Percentiles rank a stretch among this genome's conserved stretches.
Evolutionary conservation across 2,797 vertebrate genomes (phyloP).

Genomic region (Chaetophractus vellerosus): DNA sequence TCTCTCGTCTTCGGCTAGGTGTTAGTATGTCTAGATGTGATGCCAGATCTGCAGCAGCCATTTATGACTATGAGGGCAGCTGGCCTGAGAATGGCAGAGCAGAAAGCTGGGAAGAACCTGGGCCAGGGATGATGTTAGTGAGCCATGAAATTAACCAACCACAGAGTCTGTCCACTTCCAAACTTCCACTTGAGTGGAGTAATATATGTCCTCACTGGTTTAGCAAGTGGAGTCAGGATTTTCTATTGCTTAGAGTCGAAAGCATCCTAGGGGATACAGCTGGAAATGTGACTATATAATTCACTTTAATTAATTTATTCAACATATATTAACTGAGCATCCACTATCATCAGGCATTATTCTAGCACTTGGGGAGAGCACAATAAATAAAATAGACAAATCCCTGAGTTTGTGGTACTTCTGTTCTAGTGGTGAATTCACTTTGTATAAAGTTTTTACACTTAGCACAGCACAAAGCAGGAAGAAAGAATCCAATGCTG

Average conservation of each 20-base stretch:
- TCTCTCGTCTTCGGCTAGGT: neutral
- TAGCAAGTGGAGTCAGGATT: neutral
- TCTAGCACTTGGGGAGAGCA: constrained; percentile 20
- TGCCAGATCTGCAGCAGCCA: neutral
- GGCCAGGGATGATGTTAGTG: neutral
- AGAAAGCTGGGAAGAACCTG: neutral
- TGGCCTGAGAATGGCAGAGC: neutral
- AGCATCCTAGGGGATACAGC: neutral
- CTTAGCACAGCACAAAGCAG: neutral
- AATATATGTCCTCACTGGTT: constrained; percentile 5
- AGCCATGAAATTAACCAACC: neutral
- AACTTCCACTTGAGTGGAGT: constrained; percentile 2
- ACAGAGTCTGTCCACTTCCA: neutral
- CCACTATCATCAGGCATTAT: neutral
- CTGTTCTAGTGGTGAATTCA: neutral
- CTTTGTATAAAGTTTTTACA: neutral
- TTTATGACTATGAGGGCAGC: neutral
- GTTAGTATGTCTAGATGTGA: neutral
- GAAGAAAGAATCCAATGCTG: neutral
- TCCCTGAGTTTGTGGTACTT: neutral
- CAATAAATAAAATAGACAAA: constrained; percentile 54
- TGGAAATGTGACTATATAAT: neutral
- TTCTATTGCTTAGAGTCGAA: constrained; percentile 17
- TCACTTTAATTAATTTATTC: constrained; percentile 54
- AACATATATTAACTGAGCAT: neutral